Percentiles rank a stretch among this genome's conserved stretches.
phyloP scores from a whole-genome alignment of 1,140 invertebrate genomes.

The Drosophila ficusphila region DNA sequence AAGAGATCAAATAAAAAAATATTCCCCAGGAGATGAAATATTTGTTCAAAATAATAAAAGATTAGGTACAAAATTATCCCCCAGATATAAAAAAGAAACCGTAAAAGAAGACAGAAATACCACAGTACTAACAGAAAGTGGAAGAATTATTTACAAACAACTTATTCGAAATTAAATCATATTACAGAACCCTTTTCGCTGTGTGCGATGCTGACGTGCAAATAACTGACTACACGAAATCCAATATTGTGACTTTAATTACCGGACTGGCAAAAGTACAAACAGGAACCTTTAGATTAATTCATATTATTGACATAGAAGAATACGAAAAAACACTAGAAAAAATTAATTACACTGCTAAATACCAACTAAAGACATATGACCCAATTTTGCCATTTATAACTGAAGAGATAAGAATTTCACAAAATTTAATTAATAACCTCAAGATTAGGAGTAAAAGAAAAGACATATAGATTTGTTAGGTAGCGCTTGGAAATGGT shows the following conservation, averaged over 20 bases:
- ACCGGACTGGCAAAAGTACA: not conserved
- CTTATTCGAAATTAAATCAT: not conserved
- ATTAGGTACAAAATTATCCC: no score
- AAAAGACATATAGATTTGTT: no score
- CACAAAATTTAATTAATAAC: no score
- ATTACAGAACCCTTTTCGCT: not conserved
- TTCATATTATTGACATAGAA: not conserved
- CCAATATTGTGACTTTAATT: not conserved
- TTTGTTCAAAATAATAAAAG: not conserved
- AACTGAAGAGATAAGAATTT: no score
- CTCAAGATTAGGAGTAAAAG: no score
- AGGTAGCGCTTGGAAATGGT: no score
- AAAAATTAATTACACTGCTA: not conserved
- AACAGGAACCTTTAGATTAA: not conserved
- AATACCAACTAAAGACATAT: no score
- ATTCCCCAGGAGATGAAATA: not conserved
- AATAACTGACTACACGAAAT: constrained; percentile 1
- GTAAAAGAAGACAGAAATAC: no score
- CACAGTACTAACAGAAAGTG: no score
- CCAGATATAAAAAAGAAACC: no score
- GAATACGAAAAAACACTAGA: not conserved
- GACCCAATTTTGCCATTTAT: not conserved
- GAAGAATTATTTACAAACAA: no score
- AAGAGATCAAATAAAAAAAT: not conserved
- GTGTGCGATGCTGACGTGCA: not conserved